Percentiles rank a stretch among this genome's conserved stretches.
Evolutionary conservation across 2,888 invertebrate species (phyloP).

Genomic region (Physocephala rufipes): DNA sequence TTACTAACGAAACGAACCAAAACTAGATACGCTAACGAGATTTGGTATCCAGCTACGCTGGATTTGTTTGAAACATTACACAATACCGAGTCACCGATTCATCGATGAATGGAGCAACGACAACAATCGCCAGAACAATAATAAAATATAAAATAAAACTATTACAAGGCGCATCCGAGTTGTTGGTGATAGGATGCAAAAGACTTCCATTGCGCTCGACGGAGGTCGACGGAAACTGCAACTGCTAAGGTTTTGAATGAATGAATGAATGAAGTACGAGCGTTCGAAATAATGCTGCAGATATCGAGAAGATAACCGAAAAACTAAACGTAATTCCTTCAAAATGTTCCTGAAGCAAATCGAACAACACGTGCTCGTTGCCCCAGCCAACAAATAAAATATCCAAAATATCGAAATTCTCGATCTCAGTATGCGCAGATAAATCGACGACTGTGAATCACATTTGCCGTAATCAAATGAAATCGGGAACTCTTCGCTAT

Average conservation of each 20-base stretch:
- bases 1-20: conserved; percentile 18
- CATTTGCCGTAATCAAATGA: neutral
- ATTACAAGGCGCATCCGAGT: conserved; percentile 34
- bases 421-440: neutral
- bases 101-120: conserved; percentile 4
- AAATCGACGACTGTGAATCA: conserved; percentile 24
- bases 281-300: conserved; percentile 8
- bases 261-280: too few species aligned
- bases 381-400: neutral
- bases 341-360: conserved; percentile 5
- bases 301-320: conserved; percentile 10
- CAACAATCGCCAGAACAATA: neutral
- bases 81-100: conserved; percentile 17
- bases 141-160: conserved; percentile 13
- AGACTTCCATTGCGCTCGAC: too few species aligned
- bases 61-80: conserved; percentile 14
- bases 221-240: conserved; percentile 15
- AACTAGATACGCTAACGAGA: conserved; percentile 32
- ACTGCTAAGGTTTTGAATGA: conserved; percentile 14
- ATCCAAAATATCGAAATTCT: conserved; percentile 3
- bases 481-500: conserved; percentile 9
- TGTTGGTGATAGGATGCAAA: too few species aligned
- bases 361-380: conserved; percentile 23
- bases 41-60: conserved; percentile 25
- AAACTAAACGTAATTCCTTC: neutral